Evolutionary conservation across 2,113 vertebrate genomes (phyloP).

Genomic region (Neoarius graeffei): DNA sequence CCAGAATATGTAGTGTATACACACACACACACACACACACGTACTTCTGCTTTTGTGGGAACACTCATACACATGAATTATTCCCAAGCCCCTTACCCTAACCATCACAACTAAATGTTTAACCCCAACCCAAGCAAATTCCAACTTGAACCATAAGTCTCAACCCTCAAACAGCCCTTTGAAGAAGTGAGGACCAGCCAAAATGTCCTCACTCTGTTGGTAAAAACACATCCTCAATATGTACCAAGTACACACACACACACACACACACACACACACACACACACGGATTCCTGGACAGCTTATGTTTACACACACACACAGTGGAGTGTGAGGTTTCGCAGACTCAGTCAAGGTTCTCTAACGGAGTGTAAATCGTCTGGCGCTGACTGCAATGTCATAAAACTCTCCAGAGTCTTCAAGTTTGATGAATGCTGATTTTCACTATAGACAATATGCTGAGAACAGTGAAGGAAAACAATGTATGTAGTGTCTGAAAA

Average conservation of each 20-base stretch:
- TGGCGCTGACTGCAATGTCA: neutral
- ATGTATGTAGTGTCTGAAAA: constrained; percentile 13
- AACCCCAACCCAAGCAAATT: too few relatives aligned
- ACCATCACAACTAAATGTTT: too few relatives aligned
- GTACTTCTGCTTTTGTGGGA: too few relatives aligned
- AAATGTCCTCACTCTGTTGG: too few relatives aligned
- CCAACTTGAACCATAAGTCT: too few relatives aligned
- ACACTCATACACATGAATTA: neutral
- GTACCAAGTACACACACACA: too few relatives aligned
- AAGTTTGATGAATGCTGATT: neutral
- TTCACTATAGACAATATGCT: neutral
- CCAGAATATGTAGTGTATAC: neutral
- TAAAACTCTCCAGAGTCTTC: constrained; percentile 1
- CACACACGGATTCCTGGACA: constrained; percentile 30
- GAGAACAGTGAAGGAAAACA: constrained; percentile 5
- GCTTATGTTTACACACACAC: constrained; percentile 29
- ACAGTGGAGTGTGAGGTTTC: constrained; percentile 26
- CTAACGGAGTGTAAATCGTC: neutral
- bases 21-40: neutral
- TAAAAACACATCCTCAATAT: too few relatives aligned
- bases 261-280: neutral
- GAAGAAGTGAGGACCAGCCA: too few relatives aligned
- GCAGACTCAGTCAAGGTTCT: neutral
- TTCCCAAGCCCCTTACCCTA: too few relatives aligned
- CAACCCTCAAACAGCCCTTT: too few relatives aligned